Evolutionary conservation across 2,888 invertebrate species (phyloP), one percentile per base, ranked within the genome.

Genomic region (Ophonus ardosiacus): DNA sequence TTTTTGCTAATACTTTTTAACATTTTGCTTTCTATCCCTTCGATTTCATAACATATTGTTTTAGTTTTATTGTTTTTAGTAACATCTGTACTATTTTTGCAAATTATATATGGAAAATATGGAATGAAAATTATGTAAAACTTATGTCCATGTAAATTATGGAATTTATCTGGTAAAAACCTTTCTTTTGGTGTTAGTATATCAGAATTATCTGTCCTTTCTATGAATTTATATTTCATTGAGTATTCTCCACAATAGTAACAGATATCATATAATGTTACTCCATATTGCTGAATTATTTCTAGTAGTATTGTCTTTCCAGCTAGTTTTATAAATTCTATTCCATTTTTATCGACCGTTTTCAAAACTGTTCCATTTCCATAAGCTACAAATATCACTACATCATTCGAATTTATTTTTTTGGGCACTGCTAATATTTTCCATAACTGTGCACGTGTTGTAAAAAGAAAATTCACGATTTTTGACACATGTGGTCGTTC

Each of bases 361-460:
- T 85, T 13, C 21, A 79, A 24, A 13, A 76, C 61, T 31, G 18
- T 56, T n/a, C 61, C 78, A 15, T 84, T 78, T 51, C 61, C 80
- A 40, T 13, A 17, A 40, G 24, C 71, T 17, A 85, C 57, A 17
- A 85, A 85, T 13, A 85, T 85, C 10, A 85, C 85, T 0, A 85
- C 85, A 59, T 85, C 85, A 21, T 68, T 85, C 7, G 31, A 57
- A 80, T 85, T 65, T 5, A 85, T 85, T 85, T 80, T 85, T n/a
- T 80, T 80, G 8, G 65, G 85, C 15, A 21, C 57, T 56, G 68
- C 63, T 40, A 85, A 80, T 8, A 56, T 57, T 15, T 65, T 31
- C 80, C 79, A 80, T 24, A 85, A 80, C 10, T 56, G 10, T 7
- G 17, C 17, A n/a, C 68, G 15, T 56, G 57, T 71, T 56, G 68